Base-by-base conservation (phyloP, 2,888 invertebrate genomes). In the Conomelus anceps region DNA sequence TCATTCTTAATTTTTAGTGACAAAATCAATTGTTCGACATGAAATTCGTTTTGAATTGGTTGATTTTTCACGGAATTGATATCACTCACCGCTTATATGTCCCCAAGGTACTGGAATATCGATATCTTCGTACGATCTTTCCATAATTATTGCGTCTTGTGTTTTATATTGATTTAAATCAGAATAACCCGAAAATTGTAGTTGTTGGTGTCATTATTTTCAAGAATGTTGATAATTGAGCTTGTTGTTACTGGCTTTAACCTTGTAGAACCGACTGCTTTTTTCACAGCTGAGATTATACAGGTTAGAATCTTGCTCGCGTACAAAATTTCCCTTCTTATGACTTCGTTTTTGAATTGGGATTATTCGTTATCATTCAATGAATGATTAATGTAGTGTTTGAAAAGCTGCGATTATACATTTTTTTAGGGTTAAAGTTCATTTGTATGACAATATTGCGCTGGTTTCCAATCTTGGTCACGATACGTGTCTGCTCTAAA, bases 91-190 rank as follows among this genome's bases (percentile, higher is more conserved):
- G 23, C 86, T 86, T 24, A 86, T 86, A 23, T 86, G 86, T 9
- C 86, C 86, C 86, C 86, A 86, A 24, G 86, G 86, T 86, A 86
- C 86, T 1, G 86, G 86, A 24, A 86, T 86, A 86, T 86, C 86
- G 3, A 86, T 86, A 23, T 86, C 22, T 23, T 86, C 86, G 22
- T 24, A 23, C 4, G 86, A n/a, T 86, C 26, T 86, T 86, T 23
- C 22, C 86, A 86, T 86, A 13, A 13, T 41, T 6, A 41, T 41
- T 41, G 41, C 13, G 7, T 6, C 7, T 41, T 41, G 41, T 3
- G 7, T 41, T 41, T 17, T 17, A 41, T 3, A 17, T 9, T 41
- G 41, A 41, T 41, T 41, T 41, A 3, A 20, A 17, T 17, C 17
- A 6, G 17, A 13, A 41, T 41, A 9, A 41, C 7, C 41, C 17